Conservation (phyloP, 1,140 invertebrate species). For the Panulirus ornatus region DNA sequence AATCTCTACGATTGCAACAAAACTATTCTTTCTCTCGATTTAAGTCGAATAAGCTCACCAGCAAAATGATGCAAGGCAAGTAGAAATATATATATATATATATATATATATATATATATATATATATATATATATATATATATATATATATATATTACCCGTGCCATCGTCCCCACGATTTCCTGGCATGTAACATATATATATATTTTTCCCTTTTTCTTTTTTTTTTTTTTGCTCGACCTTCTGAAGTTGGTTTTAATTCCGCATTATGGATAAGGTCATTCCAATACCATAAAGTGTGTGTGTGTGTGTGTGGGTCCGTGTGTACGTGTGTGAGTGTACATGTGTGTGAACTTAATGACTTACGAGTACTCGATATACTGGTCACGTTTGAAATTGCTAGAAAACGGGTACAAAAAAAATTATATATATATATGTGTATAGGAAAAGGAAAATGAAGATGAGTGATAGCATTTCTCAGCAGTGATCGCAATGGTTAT, state of each 20-base stretch:
- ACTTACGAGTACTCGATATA: not conserved
- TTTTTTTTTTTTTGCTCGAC: no score
- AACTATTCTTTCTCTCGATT: not conserved
- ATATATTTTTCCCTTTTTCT: not conserved
- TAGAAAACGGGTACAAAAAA: conserved; percentile 4
- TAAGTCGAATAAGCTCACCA: not conserved
- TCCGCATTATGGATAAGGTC: not conserved
- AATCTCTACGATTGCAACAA: not conserved
- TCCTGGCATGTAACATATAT: not conserved
- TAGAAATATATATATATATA: not conserved
- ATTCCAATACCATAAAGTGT: conserved; percentile 6
- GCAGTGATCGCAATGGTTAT: conserved; percentile 18
- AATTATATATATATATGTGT: no score
- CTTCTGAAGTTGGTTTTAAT: not conserved
- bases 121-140: conserved; percentile 14
- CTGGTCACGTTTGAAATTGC: not conserved
- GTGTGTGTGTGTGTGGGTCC: no score
- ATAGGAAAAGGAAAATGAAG: no score
- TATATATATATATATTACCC: conserved; percentile 14
- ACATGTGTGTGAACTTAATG: not conserved
- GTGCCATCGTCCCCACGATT: not conserved
- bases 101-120: conserved; percentile 14
- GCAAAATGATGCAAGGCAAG: not conserved
- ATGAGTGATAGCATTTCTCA: not conserved
- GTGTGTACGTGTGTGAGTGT: not conserved